These are phyloP conservation scores for Cheilosia urbana DNA, from an alignment of 2,888 invertebrate genomes.

Conservation along the genomic window DNA sequence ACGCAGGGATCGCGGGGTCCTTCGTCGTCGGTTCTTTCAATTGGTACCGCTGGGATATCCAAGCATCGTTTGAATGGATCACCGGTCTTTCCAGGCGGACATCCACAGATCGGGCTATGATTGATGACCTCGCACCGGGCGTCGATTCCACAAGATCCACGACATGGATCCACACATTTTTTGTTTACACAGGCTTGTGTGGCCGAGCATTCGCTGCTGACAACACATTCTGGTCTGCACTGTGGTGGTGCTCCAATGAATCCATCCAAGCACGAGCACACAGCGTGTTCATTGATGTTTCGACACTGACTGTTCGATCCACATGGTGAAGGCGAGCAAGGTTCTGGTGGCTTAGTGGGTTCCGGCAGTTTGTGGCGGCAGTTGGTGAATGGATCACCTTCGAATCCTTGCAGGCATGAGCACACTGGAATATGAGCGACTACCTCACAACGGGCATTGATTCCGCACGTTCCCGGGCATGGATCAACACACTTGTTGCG, in stretches of 20 bases:
- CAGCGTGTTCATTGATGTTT: conserved; percentile 86
- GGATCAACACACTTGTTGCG: conserved; percentile 90
- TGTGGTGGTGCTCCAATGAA: conserved; percentile 88
- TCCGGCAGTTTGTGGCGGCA: conserved; percentile 83
- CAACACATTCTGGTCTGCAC: conserved; percentile 88
- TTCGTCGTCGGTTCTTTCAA: conserved; percentile 80
- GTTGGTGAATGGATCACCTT: conserved; percentile 89
- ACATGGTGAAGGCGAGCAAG: conserved; percentile 87
- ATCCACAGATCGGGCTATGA: conserved; percentile 89
- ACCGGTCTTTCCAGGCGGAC: conserved; percentile 87
- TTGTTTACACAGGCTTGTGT: conserved; percentile 88
- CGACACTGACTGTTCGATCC: conserved; percentile 87
- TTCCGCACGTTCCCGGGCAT: conserved; percentile 90
- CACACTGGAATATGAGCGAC: conserved; percentile 91
- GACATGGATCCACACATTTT: conserved; percentile 89
- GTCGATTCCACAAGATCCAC: conserved; percentile 89
- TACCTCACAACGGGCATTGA: conserved; percentile 89
- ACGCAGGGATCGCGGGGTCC: conserved; percentile 87
- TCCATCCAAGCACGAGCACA: conserved; percentile 89
- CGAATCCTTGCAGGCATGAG: conserved; percentile 87
- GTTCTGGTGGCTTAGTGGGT: conserved; percentile 76
- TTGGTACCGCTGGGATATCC: conserved; percentile 84
- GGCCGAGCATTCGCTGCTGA: conserved; percentile 87
- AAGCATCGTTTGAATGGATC: conserved; percentile 92
- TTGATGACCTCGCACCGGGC: conserved; percentile 89